These are phyloP conservation scores for Cyclura pinguis DNA, from an alignment of 2,797 vertebrate species.

Conservation along the genomic window DNA sequence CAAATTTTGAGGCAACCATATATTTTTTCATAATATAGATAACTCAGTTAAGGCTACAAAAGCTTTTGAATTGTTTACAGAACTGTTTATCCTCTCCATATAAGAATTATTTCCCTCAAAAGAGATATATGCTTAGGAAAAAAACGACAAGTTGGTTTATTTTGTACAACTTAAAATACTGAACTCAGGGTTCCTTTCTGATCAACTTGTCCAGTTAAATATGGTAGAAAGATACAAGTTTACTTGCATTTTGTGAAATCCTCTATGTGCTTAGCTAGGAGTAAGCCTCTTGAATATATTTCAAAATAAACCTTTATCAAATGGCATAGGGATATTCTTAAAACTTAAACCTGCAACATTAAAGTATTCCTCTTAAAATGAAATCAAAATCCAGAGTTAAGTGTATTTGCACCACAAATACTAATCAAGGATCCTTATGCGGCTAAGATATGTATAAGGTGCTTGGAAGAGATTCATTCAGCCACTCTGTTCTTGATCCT, in stretches of 20 bases:
- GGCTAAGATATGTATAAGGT: accelerated
- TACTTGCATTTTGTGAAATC: background rate
- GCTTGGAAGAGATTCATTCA: background rate
- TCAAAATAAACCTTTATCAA: background rate
- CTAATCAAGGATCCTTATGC: background rate
- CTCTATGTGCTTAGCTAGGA: background rate
- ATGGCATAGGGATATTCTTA: background rate
- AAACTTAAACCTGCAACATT: background rate
- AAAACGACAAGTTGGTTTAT: background rate
- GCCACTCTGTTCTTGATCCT: background rate
- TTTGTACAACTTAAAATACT: background rate
- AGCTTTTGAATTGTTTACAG: background rate
- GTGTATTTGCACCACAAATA: background rate
- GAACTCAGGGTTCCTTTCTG: background rate
- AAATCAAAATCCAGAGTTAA: background rate
- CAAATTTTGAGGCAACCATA: background rate
- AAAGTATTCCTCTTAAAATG: background rate
- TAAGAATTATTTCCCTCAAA: background rate
- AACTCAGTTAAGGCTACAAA: background rate
- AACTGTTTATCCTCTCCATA: background rate
- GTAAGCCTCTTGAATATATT: background rate
- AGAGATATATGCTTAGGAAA: background rate
- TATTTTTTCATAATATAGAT: background rate
- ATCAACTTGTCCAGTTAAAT: background rate
- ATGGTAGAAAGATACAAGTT: background rate